Percentiles rank a stretch among this genome's conserved stretches.
Evolutionary conservation across 1,140 invertebrate genomes (phyloP).

Genomic region (Plectrocnemia conspersa): DNA sequence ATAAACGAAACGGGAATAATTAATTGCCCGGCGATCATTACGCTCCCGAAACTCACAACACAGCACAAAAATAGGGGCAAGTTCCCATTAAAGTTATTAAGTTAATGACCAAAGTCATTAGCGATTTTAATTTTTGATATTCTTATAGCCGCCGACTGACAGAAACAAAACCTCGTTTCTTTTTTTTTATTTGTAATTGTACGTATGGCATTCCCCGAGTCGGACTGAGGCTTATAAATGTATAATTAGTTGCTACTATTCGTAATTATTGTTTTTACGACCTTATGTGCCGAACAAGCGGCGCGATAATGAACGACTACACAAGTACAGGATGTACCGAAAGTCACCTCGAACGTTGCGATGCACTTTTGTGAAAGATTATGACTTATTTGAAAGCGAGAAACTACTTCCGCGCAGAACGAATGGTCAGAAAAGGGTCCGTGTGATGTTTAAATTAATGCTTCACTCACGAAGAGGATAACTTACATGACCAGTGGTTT

Average conservation of each 20-base stretch:
- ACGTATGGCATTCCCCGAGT: not conserved
- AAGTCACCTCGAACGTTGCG: no score
- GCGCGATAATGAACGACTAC: no score
- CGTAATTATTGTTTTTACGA: slow-evolving; percentile 27
- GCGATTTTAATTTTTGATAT: slow-evolving; percentile 37
- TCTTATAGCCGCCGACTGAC: slow-evolving; percentile 22
- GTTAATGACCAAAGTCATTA: slow-evolving; percentile 36
- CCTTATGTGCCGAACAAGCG: no score
- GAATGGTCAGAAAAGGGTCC: no score
- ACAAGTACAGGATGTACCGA: no score
- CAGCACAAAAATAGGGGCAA: slow-evolving; percentile 34
- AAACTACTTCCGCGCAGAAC: no score
- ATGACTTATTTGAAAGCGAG: no score
- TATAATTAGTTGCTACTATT: slow-evolving; percentile 34
- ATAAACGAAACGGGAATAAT: slow-evolving; percentile 30
- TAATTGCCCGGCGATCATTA: slow-evolving; percentile 33
- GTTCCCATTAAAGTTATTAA: slow-evolving; percentile 36
- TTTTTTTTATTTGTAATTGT: slow-evolving; percentile 5
- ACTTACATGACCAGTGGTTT: no score
- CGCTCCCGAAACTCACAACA: slow-evolving; percentile 31
- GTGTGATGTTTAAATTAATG: no score
- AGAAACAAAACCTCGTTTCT: slow-evolving; percentile 27
- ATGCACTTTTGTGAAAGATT: no score
- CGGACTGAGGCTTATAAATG: slow-evolving; percentile 25
- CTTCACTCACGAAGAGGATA: no score